A percentile compares a stretch with the other conserved stretches of the same genome.
phyloP scores from a whole-genome alignment of 2,113 vertebrate species.

The Motacilla tschutschensis region DNA sequence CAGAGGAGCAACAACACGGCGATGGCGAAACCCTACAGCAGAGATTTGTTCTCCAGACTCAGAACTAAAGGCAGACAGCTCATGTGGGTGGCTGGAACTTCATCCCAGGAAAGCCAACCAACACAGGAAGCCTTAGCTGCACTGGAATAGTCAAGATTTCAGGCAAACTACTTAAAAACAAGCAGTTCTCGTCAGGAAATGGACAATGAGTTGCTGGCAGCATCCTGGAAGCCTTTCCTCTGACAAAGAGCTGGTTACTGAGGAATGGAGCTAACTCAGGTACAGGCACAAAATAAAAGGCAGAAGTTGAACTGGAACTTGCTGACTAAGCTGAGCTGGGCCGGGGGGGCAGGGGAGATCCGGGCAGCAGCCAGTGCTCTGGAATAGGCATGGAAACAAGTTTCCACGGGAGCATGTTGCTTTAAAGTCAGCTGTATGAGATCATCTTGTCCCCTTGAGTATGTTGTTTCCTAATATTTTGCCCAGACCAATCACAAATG shows the following conservation, averaged over 20 bases:
- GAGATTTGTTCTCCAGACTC: not conserved
- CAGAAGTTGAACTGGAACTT: not conserved
- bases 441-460: constrained; percentile 23
- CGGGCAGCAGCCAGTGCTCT: not conserved
- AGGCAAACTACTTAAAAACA: not conserved
- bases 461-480: constrained; percentile 43
- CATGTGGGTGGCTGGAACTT: not conserved
- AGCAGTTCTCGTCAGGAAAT: not conserved
- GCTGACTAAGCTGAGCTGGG: not conserved
- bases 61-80: not conserved
- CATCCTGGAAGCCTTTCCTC: not conserved
- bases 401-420: constrained; percentile 15
- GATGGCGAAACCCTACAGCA: not conserved
- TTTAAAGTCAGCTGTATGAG: constrained; percentile 33
- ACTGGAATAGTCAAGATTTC: not conserved
- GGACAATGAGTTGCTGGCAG: not conserved
- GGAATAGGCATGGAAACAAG: not conserved
- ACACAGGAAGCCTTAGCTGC: not conserved
- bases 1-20: rapidly evolving
- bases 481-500: constrained; percentile 31
- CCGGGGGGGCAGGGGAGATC: rapidly evolving
- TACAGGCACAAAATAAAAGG: not conserved
- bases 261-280: not conserved
- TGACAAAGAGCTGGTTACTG: not conserved
- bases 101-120: not conserved